Base-by-base conservation (phyloP, 1,140 invertebrate genomes). In the Wiebesia pumilae region DNA sequence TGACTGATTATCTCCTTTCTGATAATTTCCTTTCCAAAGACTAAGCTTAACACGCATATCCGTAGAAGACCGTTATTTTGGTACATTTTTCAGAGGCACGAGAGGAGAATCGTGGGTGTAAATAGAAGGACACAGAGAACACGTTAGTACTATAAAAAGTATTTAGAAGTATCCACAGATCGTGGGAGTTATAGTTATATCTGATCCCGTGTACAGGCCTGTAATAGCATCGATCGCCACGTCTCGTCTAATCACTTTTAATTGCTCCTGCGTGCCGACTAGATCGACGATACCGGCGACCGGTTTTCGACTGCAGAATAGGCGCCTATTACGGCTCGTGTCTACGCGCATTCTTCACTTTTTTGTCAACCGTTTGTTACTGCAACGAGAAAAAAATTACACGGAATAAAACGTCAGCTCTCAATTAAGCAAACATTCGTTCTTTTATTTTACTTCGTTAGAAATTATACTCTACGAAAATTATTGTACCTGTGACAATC, bases 241-340 rank as follows among this genome's bases (percentile, higher is more conserved):
- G 30, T 71, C 80, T 71, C 40, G 4, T 35, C 81, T 83, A 83
- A 83, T 83, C n/a, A 73, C 67, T 35, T 58, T 71, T 83, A 73
- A 83, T 83, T 83, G 43, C 24, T 40, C 27, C 65, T 81, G 3
- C 24, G 24, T 43, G 38, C 21, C 16, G 30, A 79, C 43, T 79
- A 19, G 51, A 79, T 12, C n/a, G 47, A 24, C 19, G 77, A 51
- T 30, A 6, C 30, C 16, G 2, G 33, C 21, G 35, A 65, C 35
- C 79, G 54, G 54, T 65, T 79, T 79, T n/a, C 35, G 21, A 69
- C 19, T 69, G 65, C n/a, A 35, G 58, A 62, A 62, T 62, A 4
- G 24, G 58, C 27, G 27, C 24, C 58, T 27, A 38, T 71, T 71
- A 38, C 35, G 16, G 16, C 58, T 24, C 35, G 21, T 71, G 7